Percentiles rank a stretch among this genome's conserved stretches.
Evolutionary conservation across 2,113 vertebrate genomes (phyloP).

Genomic region (Seriola quinqueradiata): DNA sequence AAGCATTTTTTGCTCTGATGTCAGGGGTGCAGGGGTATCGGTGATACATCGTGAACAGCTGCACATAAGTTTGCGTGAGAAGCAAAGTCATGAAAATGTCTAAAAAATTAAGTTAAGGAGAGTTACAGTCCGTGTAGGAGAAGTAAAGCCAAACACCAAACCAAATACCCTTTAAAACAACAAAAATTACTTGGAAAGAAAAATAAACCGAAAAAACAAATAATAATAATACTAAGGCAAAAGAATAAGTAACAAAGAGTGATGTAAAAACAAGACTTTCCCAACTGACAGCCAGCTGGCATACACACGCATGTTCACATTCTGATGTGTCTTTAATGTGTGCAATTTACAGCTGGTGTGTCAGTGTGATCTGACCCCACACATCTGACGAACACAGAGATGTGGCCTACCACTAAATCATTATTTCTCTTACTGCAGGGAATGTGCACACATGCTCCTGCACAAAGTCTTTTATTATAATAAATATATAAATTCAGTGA

Average conservation of each 20-base stretch:
- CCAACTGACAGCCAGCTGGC: slow-evolving; percentile 31
- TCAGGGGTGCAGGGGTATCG: slow-evolving; percentile 73
- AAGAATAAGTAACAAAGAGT: not conserved
- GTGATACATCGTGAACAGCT: slow-evolving; percentile 85
- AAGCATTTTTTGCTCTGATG: slow-evolving; percentile 72
- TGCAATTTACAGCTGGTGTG: slow-evolving; percentile 39
- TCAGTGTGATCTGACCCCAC: slow-evolving; percentile 37
- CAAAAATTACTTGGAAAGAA: slow-evolving; percentile 17
- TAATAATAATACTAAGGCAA: not conserved
- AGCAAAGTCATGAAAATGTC: slow-evolving; percentile 73
- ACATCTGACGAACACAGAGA: slow-evolving; percentile 36
- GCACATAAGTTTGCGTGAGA: slow-evolving; percentile 77
- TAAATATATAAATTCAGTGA: not conserved
- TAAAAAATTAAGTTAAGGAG: slow-evolving; percentile 47
- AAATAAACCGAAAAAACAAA: not conserved
- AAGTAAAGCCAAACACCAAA: slow-evolving; percentile 7
- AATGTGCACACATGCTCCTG: not conserved
- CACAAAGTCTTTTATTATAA: not conserved
- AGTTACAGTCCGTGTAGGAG: slow-evolving; percentile 46
- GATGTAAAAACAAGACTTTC: slow-evolving; percentile 37
- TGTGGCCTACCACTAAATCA: slow-evolving; percentile 5
- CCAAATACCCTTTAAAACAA: slow-evolving; percentile 9
- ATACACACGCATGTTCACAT: not conserved
- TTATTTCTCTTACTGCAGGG: not conserved
- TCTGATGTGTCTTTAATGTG: slow-evolving; percentile 37